Evolutionary conservation across 2,888 invertebrate species (phyloP), one percentile per base, ranked within the genome.

Genomic region (Cremastinae sp.): DNA sequence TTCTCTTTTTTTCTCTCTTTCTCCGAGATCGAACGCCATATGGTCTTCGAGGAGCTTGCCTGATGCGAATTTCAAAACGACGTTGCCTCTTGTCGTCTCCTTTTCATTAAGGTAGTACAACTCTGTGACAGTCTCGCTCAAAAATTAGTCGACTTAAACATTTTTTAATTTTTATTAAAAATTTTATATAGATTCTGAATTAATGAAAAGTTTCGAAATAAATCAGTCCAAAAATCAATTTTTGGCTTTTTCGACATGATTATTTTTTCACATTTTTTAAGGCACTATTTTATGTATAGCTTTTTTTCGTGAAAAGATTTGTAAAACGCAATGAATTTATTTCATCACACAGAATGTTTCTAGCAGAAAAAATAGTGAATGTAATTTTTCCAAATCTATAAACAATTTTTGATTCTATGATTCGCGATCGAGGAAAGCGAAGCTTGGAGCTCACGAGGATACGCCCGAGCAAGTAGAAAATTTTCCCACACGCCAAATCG

Each of bases 101-200:
- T 83, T 79, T 70, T 78, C 77, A 70, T 82, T 83, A 84, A 84
- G n/a, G n/a, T n/a, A n/a, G n/a, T 82, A 80, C 77, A 75, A 76
- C 41, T 12, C 4, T 72, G 75, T 77, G 70, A 78, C 76, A 38
- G 66, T 73, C 51, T 53, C 62, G 22, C 34, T 59, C 47, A 49
- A 47, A 58, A 72, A 68, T 69, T 78, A 73, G 69, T 81, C 12
- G 12, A 9, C n/a, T n/a, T n/a, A n/a, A n/a, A n/a, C n/a, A n/a
- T n/a, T n/a, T n/a, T n/a, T n/a, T n/a, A n/a, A n/a, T n/a, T n/a
- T n/a, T n/a, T n/a, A n/a, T n/a, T n/a, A n/a, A n/a, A n/a, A n/a
- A n/a, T n/a, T n/a, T n/a, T n/a, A n/a, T n/a, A n/a, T n/a, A n/a
- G n/a, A n/a, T n/a, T n/a, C n/a, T n/a, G n/a, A n/a, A n/a, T n/a